phyloP scores from a whole-genome alignment of 53 echinoderm and acorn worm genomes.

The Holothuria scabra region DNA sequence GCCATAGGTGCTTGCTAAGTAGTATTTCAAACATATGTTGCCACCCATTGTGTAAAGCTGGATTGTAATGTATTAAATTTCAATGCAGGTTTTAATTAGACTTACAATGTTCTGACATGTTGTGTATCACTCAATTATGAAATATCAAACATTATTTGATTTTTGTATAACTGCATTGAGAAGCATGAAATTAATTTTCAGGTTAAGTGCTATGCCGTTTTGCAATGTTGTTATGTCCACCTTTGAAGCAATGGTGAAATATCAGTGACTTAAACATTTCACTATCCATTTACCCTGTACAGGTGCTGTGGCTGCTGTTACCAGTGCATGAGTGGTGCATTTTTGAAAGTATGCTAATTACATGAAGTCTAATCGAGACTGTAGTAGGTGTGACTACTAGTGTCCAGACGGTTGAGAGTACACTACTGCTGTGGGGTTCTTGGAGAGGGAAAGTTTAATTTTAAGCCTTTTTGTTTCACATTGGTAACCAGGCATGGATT shows the following conservation, averaged over 20 bases:
- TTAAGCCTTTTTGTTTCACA: background rate
- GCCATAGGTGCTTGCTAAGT: slow-evolving; percentile 18
- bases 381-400: slow-evolving; percentile 6
- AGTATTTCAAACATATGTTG: slow-evolving; percentile 6
- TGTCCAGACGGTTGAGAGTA: slow-evolving; percentile 9
- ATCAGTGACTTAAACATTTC: too few species aligned
- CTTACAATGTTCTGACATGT: too few species aligned
- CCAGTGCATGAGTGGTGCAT: slow-evolving; percentile 23
- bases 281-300: background rate
- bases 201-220: too few species aligned
- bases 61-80: too few species aligned
- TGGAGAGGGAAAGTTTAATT: background rate
- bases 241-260: background rate
- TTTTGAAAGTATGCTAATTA: background rate
- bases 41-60: background rate
- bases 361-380: slow-evolving; percentile 10
- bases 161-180: too few species aligned
- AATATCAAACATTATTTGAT: too few species aligned
- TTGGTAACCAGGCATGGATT: too few species aligned
- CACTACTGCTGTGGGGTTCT: background rate
- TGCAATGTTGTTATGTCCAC: too few species aligned
- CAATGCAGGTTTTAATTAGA: too few species aligned
- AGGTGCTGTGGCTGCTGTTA: slow-evolving; percentile 24
- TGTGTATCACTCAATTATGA: too few species aligned
- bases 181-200: too few species aligned